Evolutionary conservation across 2,888 invertebrate species (phyloP), one percentile per base, ranked within the genome.

Genomic region (Trachelus stipa): DNA sequence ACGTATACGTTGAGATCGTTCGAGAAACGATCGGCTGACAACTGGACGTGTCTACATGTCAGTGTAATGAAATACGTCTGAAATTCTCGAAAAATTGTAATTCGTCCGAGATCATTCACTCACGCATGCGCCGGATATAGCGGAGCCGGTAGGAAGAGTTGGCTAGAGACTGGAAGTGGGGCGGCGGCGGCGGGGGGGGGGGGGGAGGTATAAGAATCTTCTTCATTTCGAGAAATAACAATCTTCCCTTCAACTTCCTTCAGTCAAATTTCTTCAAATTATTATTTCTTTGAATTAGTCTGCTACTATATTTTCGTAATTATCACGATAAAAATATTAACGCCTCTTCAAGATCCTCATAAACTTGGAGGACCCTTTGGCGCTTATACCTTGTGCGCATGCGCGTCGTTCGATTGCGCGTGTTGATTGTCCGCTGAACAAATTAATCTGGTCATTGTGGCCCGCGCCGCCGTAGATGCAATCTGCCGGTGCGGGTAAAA

Each of bases 41-140:
- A 69, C 33, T 68, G 35, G 34, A 71, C 73, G 40, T 74, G 79
- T 79, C 76, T 80, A 79, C 77, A 77, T 80, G 76, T 56, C 56
- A 2, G 23, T 23, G 40, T 15, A 15, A 40, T 15, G 1, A 56
- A 23, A 23, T 23, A 6, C 9, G 9, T 56, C 2, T 23, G 15
- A 15, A 9, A 23, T 15, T 15, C 23, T 9, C 23, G 23, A 23
- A 56, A 56, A 23, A 9, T 56, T 56, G 9, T 9, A 9, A 9
- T 56, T 6, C 9, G 0, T 6, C 2, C 23, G 56, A 23, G 9
- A 23, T 40, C 40, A 15, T 56, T 9, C 9, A 9, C 56, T 56
- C 23, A 23, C 23, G 23, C 23, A 23, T 23, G 9, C 23, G 23
- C 23, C 56, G 56, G 56, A 56, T 56, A 23, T 56, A 56, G 6